Base-by-base conservation (phyloP, 2,888 invertebrate species). In the Ernsta delagoae region DNA sequence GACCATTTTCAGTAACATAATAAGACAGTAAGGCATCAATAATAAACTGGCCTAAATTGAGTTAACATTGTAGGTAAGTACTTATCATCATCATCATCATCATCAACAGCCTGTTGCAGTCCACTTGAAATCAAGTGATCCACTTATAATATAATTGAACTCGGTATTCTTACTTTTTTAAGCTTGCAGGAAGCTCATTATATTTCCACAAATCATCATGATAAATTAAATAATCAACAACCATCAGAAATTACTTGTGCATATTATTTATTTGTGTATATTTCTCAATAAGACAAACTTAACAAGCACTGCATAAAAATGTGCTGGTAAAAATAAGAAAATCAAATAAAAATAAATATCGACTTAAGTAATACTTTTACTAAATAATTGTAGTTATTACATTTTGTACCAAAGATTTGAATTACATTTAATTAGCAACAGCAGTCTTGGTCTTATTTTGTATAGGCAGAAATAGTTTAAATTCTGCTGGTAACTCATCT, bases 401-500 rank as follows among this genome's bases (percentile, higher is more conserved):
- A 71, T 71, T 67, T 66, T 59, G 39, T 61, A 65, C 48, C 9
- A 12, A 34, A 70, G 59, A 77, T 78, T 83, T 87, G 84, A 94
- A 72, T 94, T 89, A 70, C 94, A 78, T 83, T 87, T 85, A 94
- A 72, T 94, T 90, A 70, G 94, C 89, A 60, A 94, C 89, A 57
- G 93, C 90, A 31, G 94, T 88, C 86, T 94, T 94, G 36, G 95
- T 93, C 85, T 96, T 96, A 82, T 96, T 97, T 80, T 97, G 97
- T 89, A 99, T 97, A 0, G 99, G 99, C 73, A 99, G 94, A 90
- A 98, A 98, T 59, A 99, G 94, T 92, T 99, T 98, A 86, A 98
- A 99, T 85, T 99, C 98, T 41, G 98, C 97, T 4, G 99, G 99
- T 75, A 99, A 89, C 87, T 99, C 98, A 84, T 99, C 98, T 92